Evolutionary conservation across 2,888 invertebrate genomes (phyloP).

Genomic region (Yponomeuta evonymella): DNA sequence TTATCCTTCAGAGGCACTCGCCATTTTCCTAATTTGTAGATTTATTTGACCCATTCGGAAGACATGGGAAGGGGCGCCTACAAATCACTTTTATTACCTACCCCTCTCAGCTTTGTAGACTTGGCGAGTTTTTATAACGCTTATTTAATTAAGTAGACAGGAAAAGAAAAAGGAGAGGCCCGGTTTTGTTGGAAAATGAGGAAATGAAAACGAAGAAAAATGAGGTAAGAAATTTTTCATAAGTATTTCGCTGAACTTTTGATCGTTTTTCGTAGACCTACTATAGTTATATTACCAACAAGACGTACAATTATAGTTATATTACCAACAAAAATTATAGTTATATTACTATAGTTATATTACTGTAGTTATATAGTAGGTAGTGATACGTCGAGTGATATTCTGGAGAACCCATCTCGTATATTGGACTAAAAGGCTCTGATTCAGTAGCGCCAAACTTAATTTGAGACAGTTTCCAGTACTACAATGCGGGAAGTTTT

Average conservation of each 20-base stretch:
- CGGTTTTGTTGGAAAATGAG: constrained; percentile 31
- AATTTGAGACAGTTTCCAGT: too few relatives aligned
- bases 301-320: too few relatives aligned
- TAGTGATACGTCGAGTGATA: constrained; percentile 58
- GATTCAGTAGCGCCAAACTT: constrained; percentile 23
- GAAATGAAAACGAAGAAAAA: not conserved
- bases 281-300: constrained; percentile 46
- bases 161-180: constrained; percentile 23
- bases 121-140: constrained; percentile 33
- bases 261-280: not conserved
- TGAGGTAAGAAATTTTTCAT: not conserved
- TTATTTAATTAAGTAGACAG: constrained; percentile 26
- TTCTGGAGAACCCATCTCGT: constrained; percentile 39
- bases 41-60: constrained; percentile 40
- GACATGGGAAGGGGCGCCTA: constrained; percentile 27
- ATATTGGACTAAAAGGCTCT: constrained; percentile 21
- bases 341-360: too few relatives aligned
- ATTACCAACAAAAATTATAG: too few relatives aligned
- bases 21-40: constrained; percentile 44
- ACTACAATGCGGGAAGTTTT: too few relatives aligned
- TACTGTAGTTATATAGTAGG: constrained; percentile 36
- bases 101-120: constrained; percentile 33
- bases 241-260: too few relatives aligned
- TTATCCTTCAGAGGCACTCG: constrained; percentile 44
- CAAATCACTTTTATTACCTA: constrained; percentile 53